Percentiles rank a stretch among this genome's conserved stretches.
Evolutionary conservation across 2,797 vertebrate genomes (phyloP).

Genomic region (Melanotaenia trifasciata): DNA sequence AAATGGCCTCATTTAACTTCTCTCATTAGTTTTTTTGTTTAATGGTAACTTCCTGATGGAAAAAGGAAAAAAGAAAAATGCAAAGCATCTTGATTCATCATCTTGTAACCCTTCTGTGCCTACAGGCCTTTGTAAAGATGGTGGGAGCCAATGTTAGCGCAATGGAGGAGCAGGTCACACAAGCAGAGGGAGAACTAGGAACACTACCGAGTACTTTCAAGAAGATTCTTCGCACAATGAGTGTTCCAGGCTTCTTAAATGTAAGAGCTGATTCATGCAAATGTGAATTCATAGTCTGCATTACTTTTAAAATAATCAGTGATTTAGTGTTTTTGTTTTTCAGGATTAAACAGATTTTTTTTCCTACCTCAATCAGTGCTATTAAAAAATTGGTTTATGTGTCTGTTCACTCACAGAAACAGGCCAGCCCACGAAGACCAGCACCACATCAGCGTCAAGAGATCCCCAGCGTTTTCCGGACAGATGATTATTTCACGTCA

Average conservation of each 20-base stretch:
- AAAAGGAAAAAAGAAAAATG: background rate
- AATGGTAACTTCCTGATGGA: no score
- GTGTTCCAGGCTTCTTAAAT: constrained; percentile 87
- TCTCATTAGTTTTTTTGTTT: no score
- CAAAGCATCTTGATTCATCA: background rate
- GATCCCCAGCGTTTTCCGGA: constrained; percentile 89
- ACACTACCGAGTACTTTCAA: constrained; percentile 89
- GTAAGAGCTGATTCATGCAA: constrained; percentile 64
- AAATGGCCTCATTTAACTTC: no score
- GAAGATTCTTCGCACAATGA: constrained; percentile 91
- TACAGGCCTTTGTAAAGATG: constrained; percentile 92
- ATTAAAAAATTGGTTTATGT: constrained; percentile 4
- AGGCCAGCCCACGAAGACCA: constrained; percentile 82
- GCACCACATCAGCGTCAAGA: constrained; percentile 80
- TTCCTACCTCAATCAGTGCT: background rate
- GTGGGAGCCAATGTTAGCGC: constrained; percentile 86
- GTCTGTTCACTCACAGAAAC: constrained; percentile 80
- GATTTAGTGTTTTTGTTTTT: background rate
- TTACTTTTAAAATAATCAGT: background rate
- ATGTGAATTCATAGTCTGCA: background rate
- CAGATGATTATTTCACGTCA: constrained; percentile 92
- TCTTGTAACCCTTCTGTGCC: background rate
- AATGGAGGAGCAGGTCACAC: constrained; percentile 92
- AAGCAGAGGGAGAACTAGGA: constrained; percentile 91
- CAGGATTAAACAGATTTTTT: no score